Evolutionary conservation across 2,888 invertebrate genomes (phyloP), one percentile per base, ranked within the genome.

Genomic region (Margaritifera margaritifera): DNA sequence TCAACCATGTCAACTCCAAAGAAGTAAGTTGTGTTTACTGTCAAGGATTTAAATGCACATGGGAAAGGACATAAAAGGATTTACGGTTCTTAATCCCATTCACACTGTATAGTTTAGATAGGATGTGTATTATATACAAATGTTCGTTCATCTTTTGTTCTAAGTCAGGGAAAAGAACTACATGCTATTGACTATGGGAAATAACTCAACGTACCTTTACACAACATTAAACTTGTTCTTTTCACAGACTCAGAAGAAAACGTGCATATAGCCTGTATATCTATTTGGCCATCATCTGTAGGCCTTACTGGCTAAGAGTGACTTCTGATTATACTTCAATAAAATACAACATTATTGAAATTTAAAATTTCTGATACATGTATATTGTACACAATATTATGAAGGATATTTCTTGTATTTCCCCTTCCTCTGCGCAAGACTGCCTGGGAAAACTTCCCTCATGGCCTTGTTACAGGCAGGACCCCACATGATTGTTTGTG

Each of bases 331-430:
- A 42, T 42, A 11, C 42, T 11, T 1, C 1, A 2, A 42, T 42
- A 4, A 42, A 11, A 42, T 42, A 42, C 3, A 1, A 42, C 42
- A 42, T 42, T 42, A 42, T 11, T 42, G 42, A 42, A 42, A 42
- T 42, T 42, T 42, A 42, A 42, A 42, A 42, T 11, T 42, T 42
- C 11, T 42, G 1, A 8, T 18, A 42, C 50, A 50, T 42, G 22
- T 50, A 63, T 24, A 25, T 0, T 51, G 25, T 50, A 22, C 50
- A 2, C 18, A 19, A 8, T 60, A 52, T 22, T 22, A 55, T 24
- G 71, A 79, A 79, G 80, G 83, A 84, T 86, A 85, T 80, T 85
- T 85, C 68, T 86, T 86, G 71, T 77, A 84, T 76, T 85, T 86
- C 8, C 86, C 86, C 66, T 86, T 86, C 25, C 86, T 68, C 75